These are phyloP conservation scores for Rhinophrynus dorsalis DNA, from an alignment of 2,797 vertebrate species.

Conservation along the genomic window DNA sequence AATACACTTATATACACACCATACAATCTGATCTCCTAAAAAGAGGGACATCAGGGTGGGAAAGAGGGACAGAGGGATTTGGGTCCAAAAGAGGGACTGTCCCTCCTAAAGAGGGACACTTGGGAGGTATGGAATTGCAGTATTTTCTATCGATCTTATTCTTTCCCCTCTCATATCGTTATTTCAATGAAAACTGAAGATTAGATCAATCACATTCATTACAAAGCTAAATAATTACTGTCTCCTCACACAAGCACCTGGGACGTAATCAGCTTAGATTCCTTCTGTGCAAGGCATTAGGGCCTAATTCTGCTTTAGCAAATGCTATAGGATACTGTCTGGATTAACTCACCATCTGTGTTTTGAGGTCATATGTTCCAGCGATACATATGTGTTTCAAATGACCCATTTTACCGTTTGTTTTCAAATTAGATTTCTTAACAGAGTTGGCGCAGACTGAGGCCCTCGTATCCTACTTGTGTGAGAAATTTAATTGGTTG, in stretches of 20 bases:
- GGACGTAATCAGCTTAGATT: slow-evolving; percentile 32
- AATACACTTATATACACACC: too few species aligned
- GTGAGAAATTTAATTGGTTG: too few species aligned
- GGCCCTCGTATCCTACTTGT: too few species aligned
- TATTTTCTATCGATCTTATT: too few species aligned
- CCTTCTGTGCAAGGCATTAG: slow-evolving; percentile 19
- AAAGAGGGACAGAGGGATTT: too few species aligned
- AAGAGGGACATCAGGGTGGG: too few species aligned
- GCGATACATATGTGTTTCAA: not conserved
- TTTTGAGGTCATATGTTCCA: slow-evolving; percentile 19
- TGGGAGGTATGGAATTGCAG: too few species aligned
- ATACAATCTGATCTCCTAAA: too few species aligned
- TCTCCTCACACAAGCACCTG: slow-evolving; percentile 23
- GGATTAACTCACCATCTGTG: slow-evolving; percentile 42
- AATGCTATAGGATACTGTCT: slow-evolving; percentile 10
- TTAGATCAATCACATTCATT: not conserved
- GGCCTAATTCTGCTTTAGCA: slow-evolving; percentile 26
- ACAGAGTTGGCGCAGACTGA: not conserved
- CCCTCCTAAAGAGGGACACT: too few species aligned
- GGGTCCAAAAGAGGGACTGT: too few species aligned
- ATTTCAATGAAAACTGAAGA: not conserved
- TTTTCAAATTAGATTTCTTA: slow-evolving; percentile 3
- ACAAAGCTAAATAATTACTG: slow-evolving; percentile 7
- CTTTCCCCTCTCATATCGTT: too few species aligned
- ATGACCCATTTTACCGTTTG: slow-evolving; percentile 18